Conservation (phyloP, 1,140 invertebrate species). For the Hirudo medicinalis region DNA sequence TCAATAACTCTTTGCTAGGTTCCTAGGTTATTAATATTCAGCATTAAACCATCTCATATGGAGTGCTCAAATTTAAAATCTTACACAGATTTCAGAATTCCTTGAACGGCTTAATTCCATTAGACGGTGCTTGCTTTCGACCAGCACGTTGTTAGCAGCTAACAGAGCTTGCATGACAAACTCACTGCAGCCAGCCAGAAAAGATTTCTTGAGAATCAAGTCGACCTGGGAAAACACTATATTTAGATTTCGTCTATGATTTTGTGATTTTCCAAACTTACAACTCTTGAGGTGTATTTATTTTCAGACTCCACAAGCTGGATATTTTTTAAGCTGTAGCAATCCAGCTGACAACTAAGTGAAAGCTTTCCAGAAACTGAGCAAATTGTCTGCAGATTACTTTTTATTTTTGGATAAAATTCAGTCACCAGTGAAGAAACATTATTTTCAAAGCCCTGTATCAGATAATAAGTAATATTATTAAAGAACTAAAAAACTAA, state of each 20-base stretch:
- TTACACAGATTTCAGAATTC: not conserved
- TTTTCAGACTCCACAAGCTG: not conserved
- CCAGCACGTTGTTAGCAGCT: not conserved
- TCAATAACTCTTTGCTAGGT: not conserved
- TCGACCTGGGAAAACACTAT: not conserved
- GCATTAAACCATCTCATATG: too few relatives aligned
- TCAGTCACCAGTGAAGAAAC: not conserved
- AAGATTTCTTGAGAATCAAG: not conserved
- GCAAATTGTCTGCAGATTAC: not conserved
- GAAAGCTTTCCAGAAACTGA: slow-evolving; percentile 1
- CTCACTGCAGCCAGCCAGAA: not conserved
- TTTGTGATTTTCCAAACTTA: not conserved
- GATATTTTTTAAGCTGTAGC: slow-evolving; percentile 1
- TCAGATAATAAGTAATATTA: not conserved
- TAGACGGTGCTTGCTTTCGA: slow-evolving; percentile 1
- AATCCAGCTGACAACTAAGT: not conserved
- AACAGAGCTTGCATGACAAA: not conserved
- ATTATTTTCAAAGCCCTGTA: not conserved
- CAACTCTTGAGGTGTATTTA: not conserved
- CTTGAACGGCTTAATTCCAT: not conserved
- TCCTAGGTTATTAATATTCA: not conserved
- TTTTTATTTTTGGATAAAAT: not conserved
- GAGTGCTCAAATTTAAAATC: not conserved
- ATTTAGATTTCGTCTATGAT: not conserved
- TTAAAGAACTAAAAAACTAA: not conserved